phyloP scores from a whole-genome alignment of 2,113 vertebrate genomes.

The Pachypanchax playfairii region DNA sequence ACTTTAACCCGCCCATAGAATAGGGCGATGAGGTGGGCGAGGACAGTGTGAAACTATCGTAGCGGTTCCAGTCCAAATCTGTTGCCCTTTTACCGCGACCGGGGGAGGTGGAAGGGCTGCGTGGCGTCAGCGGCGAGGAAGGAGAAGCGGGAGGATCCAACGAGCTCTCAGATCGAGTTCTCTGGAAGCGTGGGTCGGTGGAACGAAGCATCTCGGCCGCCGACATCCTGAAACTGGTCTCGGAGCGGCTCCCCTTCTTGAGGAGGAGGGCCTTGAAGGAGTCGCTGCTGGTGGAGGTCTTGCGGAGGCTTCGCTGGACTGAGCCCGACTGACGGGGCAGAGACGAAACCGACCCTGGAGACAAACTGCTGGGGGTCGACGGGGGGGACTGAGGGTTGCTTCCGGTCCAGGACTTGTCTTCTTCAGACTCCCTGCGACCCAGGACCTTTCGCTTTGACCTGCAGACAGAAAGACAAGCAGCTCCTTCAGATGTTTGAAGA shows the following conservation, averaged over 20 bases:
- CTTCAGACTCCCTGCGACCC: constrained; percentile 94
- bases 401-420: constrained; percentile 81
- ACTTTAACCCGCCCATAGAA: constrained; percentile 81
- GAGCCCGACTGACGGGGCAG: constrained; percentile 84
- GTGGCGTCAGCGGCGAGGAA: constrained; percentile 52
- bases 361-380: constrained; percentile 84
- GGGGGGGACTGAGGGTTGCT: constrained; percentile 87
- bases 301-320: constrained; percentile 91
- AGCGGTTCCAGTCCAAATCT: constrained; percentile 88
- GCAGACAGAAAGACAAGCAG: neutral
- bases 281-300: constrained; percentile 95
- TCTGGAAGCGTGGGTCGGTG: constrained; percentile 89
- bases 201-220: constrained; percentile 94
- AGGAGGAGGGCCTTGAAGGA: constrained; percentile 98
- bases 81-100: constrained; percentile 79
- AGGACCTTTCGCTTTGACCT: constrained; percentile 98
- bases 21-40: constrained; percentile 67
- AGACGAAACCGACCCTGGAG: constrained; percentile 75
- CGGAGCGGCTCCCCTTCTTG: constrained; percentile 92
- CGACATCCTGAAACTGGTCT: constrained; percentile 92
- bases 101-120: constrained; percentile 79
- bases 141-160: constrained; percentile 48
- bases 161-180: constrained; percentile 77
- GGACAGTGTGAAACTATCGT: constrained; percentile 85
- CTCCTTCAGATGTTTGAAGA: neutral